Evolutionary conservation across 2,888 invertebrate genomes (phyloP), one percentile per base, ranked within the genome.

Genomic region (Zelleria hepariella): DNA sequence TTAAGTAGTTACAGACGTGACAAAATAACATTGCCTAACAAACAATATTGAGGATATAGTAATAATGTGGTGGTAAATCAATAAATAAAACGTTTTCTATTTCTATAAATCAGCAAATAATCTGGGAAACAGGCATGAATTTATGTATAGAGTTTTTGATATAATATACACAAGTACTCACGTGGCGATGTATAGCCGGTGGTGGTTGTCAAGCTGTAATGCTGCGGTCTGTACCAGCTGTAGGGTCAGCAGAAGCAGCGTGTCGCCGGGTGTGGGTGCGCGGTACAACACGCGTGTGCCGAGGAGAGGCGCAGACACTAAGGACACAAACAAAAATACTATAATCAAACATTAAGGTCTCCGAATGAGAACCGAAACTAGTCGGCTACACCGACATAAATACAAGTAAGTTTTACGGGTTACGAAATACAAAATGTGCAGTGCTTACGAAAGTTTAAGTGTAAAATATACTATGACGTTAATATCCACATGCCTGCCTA

Each of bases 161-260:
- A 5, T 6, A 48, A 48, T n/a, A 20, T 5, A 2, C n/a, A 18
- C 5, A n/a, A 1, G 7, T 2, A 21, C 49, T 49, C 5, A 52
- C 21, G 24, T 52, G 23, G 18, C 52, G 52, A 15, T 24, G 15
- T 10, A 15, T 21, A 21, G 3, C 0, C 24, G 15, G 52, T 21
- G 24, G 76, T 85, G 86, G 63, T 65, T 64, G 61, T 60, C 66
- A 42, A 58, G 62, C 58, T 27, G 60, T 62, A 24, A 27, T 60
- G 59, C 51, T n/a, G 62, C 32, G 69, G 66, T 78, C 78, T 67
- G 61, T 26, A 78, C 56, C 24, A 75, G 68, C 0, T 75, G 73
- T 67, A 84, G 72, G 64, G 79, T 78, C 66, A 71, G 67, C 68
- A 66, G 67, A 68, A 81, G 70, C 71, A 82, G 72, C 64, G 62